Percentiles rank a stretch among this genome's conserved stretches.
These are phyloP conservation scores for Pygoscelis antarcticus DNA, from an alignment of 2,113 vertebrate species.

Conservation along the genomic window DNA sequence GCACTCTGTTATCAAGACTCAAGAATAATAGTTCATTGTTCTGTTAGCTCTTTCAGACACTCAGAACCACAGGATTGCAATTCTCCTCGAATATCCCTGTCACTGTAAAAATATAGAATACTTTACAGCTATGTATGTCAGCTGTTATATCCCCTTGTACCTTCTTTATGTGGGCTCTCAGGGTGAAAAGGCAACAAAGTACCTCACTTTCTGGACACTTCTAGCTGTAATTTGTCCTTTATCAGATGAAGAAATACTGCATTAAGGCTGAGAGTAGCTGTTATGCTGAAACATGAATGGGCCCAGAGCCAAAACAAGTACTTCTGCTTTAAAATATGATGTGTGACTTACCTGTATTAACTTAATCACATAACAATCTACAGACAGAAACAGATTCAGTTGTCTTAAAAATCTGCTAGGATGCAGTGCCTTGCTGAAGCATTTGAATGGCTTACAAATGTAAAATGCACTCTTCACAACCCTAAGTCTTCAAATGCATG, in stretches of 20 bases:
- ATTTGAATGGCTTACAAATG: neutral
- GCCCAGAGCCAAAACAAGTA: neutral
- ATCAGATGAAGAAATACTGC: neutral
- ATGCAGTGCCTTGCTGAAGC: neutral
- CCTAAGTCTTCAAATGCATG: neutral
- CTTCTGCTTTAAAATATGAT: neutral
- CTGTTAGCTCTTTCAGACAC: neutral
- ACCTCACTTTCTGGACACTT: neutral
- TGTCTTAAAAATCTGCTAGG: neutral
- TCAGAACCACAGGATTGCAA: neutral
- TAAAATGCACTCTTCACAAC: neutral
- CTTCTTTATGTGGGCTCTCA: neutral
- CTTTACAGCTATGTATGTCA: neutral
- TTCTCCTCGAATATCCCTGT: neutral
- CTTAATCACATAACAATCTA: neutral
- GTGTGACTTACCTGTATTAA: neutral
- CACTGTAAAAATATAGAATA: neutral
- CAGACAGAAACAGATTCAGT: neutral
- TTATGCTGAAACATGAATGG: neutral
- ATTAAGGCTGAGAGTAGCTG: neutral
- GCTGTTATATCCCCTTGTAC: neutral
- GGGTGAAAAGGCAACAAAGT: neutral
- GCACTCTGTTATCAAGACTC: neutral
- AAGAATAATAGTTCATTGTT: constrained; percentile 18
- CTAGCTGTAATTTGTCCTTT: neutral